These are phyloP conservation scores for Chymomyza procnemis DNA, from an alignment of 2,888 invertebrate genomes.

Conservation along the genomic window DNA sequence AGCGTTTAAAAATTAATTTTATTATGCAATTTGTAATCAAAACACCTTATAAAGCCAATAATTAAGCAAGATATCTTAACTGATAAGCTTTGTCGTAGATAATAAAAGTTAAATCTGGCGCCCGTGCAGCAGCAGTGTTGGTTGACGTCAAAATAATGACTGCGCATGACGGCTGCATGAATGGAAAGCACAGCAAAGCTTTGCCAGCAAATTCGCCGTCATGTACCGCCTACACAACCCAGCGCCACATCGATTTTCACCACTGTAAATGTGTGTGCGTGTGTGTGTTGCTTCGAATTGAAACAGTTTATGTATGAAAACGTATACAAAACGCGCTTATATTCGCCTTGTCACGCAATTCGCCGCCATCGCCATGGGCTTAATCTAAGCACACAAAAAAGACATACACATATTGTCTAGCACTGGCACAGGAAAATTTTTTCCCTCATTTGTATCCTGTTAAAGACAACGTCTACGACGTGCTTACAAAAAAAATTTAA, in stretches of 20 bases:
- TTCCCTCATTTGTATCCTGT: constrained; percentile 52
- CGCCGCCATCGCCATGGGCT: constrained; percentile 43
- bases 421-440: constrained; percentile 34
- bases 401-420: constrained; percentile 16
- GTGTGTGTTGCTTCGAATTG: constrained; percentile 23
- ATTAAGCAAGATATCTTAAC: neutral
- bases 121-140: constrained; percentile 21
- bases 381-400: constrained; percentile 10
- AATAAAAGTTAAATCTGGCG: constrained; percentile 14
- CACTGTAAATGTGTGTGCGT: constrained; percentile 36
- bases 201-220: constrained; percentile 26
- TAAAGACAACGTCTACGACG: constrained; percentile 37
- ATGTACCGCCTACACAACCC: constrained; percentile 34
- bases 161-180: constrained; percentile 41
- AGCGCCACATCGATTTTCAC: constrained; percentile 59
- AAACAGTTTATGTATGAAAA: constrained; percentile 54
- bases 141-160: neutral
- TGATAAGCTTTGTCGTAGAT: constrained; percentile 2
- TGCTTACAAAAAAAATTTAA: constrained; percentile 37
- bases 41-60: neutral
- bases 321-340: constrained; percentile 56
- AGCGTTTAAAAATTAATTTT: neutral
- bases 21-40: neutral
- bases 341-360: constrained; percentile 56
- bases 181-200: constrained; percentile 50